Evolutionary conservation across 2,888 invertebrate species (phyloP).

Genomic region (Alviniconcha strummeri): DNA sequence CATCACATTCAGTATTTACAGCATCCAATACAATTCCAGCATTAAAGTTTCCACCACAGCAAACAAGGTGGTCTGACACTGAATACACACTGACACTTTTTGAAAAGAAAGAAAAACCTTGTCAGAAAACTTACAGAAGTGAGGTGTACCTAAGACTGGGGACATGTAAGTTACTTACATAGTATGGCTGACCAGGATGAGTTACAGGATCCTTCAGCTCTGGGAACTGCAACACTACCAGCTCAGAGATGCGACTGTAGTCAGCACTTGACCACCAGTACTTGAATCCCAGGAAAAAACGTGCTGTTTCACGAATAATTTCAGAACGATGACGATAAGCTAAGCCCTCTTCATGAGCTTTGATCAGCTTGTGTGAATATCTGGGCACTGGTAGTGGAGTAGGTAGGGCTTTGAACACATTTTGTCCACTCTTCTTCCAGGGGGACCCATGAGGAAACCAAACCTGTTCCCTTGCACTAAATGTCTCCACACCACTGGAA

Average conservation of each 20-base stretch:
- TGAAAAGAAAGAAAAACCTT: no score
- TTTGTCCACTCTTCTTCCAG: conserved; percentile 44
- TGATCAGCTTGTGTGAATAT: conserved; percentile 42
- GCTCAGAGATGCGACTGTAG: conserved; percentile 44
- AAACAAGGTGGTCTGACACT: no score
- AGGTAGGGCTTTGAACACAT: conserved; percentile 40
- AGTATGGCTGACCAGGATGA: conserved; percentile 35
- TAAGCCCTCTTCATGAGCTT: conserved; percentile 40
- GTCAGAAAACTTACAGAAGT: no score
- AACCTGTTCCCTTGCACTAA: conserved; percentile 36
- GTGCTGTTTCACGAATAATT: conserved; percentile 44
- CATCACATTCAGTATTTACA: no score
- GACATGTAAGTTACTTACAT: conserved; percentile 35
- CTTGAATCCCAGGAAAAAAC: conserved; percentile 42
- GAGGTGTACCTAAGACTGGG: no score
- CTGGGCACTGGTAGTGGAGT: conserved; percentile 40
- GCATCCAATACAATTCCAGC: no score
- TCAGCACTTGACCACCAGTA: conserved; percentile 48
- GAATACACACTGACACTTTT: no score
- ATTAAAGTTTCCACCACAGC: no score
- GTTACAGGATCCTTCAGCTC: conserved; percentile 39
- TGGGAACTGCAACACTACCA: conserved; percentile 44
- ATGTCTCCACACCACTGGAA: conserved; percentile 5
- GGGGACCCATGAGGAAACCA: conserved; percentile 45
- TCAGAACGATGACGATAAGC: conserved; percentile 41